Conservation (phyloP, 2,797 vertebrate genomes). For the Synaphobranchus kaupii region DNA sequence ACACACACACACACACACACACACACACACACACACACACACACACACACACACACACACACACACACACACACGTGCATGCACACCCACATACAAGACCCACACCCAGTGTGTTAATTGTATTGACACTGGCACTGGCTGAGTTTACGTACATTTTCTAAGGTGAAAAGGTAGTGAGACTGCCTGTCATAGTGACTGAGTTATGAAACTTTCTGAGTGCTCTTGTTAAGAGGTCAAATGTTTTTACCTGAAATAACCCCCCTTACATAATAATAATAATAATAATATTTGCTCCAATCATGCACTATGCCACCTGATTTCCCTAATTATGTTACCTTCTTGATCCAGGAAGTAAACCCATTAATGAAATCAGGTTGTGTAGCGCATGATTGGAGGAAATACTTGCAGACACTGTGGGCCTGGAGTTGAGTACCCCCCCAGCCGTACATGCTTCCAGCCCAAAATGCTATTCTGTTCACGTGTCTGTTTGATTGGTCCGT, state of each 20-base stretch:
- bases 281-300: not conserved
- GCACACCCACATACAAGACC: not conserved
- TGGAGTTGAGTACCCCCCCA: not conserved
- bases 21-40: not conserved
- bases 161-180: not conserved
- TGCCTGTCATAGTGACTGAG: not conserved
- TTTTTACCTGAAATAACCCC: not conserved
- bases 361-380: not conserved
- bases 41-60: slow-evolving; percentile 1
- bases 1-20: not conserved
- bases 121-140: not conserved
- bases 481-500: not conserved
- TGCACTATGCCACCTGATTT: not conserved
- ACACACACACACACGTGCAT: not conserved
- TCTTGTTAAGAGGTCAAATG: not conserved
- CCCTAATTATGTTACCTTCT: not conserved
- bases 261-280: not conserved
- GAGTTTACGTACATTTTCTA: slow-evolving; percentile 6
- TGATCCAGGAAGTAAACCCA: not conserved
- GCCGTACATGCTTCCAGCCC: not conserved
- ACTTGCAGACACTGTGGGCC: not conserved
- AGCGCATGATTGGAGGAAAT: not conserved
- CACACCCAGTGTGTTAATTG: not conserved
- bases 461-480: not conserved
- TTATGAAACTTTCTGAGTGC: not conserved